Percentiles rank a stretch among this genome's conserved stretches.
Evolutionary conservation across 2,113 vertebrate genomes (phyloP).

Genomic region (Oncorhynchus tshawytscha): DNA sequence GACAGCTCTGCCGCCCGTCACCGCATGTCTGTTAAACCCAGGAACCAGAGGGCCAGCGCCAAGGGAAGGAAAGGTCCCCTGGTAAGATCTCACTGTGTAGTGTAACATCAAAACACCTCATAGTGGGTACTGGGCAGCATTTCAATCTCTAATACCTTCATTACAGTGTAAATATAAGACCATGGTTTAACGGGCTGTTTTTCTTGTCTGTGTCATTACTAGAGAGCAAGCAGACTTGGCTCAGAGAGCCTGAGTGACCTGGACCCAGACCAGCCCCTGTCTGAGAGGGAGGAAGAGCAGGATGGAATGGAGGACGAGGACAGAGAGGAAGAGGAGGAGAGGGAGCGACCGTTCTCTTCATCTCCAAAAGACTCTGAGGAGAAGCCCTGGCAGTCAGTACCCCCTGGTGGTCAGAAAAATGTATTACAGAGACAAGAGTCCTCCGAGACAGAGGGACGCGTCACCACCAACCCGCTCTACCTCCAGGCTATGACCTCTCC

Average conservation of each 20-base stretch:
- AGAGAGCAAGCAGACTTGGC: slow-evolving; percentile 32
- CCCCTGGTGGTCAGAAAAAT: background rate
- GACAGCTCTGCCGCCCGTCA: slow-evolving; percentile 86
- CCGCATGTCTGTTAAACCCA: slow-evolving; percentile 82
- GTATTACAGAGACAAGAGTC: background rate
- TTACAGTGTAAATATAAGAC: background rate
- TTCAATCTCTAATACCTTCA: background rate
- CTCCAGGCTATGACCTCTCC: slow-evolving; percentile 8
- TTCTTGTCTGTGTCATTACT: background rate
- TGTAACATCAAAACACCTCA: background rate
- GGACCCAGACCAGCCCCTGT: slow-evolving; percentile 57
- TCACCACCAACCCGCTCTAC: slow-evolving; percentile 18
- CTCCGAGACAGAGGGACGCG: slow-evolving; percentile 15
- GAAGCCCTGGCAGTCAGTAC: background rate
- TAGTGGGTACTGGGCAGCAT: no score
- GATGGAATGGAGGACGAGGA: slow-evolving; percentile 57
- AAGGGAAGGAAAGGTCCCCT: slow-evolving; percentile 70
- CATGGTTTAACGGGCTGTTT: no score
- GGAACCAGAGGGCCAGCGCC: slow-evolving; percentile 78
- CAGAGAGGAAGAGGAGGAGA: slow-evolving; percentile 40
- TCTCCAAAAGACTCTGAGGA: background rate
- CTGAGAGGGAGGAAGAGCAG: slow-evolving; percentile 68
- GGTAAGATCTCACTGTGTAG: slow-evolving; percentile 56
- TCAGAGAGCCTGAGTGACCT: slow-evolving; percentile 76
- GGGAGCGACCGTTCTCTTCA: slow-evolving; percentile 34